Evolutionary conservation across 1,140 invertebrate genomes (phyloP).

Genomic region (Dreissena rostriformis): DNA sequence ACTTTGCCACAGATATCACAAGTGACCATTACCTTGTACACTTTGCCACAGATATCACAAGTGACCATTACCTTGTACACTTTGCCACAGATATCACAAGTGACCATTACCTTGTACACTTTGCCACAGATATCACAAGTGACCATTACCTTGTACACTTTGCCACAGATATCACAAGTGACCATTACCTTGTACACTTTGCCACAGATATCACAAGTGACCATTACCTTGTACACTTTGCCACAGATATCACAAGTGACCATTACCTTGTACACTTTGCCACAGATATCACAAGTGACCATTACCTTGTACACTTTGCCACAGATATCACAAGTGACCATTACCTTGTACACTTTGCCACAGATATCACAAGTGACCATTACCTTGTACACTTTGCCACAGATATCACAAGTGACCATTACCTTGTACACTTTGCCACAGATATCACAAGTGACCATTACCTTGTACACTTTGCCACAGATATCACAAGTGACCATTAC

Average conservation of each 20-base stretch:
- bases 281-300: not conserved
- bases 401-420: not conserved
- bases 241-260: not conserved
- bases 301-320: not conserved
- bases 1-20: no score
- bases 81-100: no score
- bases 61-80: no score
- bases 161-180: not conserved
- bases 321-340: not conserved
- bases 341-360: not conserved
- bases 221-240: not conserved
- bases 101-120: not conserved
- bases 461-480: constrained; percentile 16
- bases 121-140: not conserved
- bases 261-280: not conserved
- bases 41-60: no score
- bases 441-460: not conserved
- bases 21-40: no score
- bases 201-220: not conserved
- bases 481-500: constrained; percentile 6
- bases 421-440: constrained; percentile 18
- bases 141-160: not conserved
- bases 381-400: not conserved
- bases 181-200: not conserved
- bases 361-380: not conserved